Evolutionary conservation across 2,888 invertebrate genomes (phyloP).

Genomic region (Drosophila cognata): DNA sequence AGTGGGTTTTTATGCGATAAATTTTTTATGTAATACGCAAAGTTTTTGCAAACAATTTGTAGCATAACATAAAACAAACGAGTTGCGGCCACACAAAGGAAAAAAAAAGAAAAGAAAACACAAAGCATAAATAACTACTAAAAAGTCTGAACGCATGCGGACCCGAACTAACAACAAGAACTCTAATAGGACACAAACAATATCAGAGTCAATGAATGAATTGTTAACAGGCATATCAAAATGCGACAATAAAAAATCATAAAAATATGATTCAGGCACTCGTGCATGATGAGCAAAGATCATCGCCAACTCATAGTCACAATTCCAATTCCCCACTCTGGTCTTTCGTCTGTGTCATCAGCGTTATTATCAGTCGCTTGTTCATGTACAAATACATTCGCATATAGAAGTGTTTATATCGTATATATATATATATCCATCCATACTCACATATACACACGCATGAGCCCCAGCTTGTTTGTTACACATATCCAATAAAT

Average conservation of each 20-base stretch:
- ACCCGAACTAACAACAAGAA: constrained; percentile 38
- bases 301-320: constrained; percentile 17
- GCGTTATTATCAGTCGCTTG: constrained; percentile 65
- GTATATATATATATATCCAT: constrained; percentile 1
- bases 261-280: constrained; percentile 67
- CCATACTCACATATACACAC: not conserved
- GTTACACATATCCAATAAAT: constrained; percentile 78
- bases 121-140: constrained; percentile 37
- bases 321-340: not conserved
- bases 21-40: constrained; percentile 56
- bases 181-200: constrained; percentile 29
- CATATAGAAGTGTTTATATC: not conserved
- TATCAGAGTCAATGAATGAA: constrained; percentile 52
- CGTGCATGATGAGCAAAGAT: constrained; percentile 59
- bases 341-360: constrained; percentile 49
- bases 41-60: constrained; percentile 55
- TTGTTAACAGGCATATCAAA: constrained; percentile 64
- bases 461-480: constrained; percentile 60
- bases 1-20: constrained; percentile 44
- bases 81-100: constrained; percentile 5
- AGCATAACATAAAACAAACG: constrained; percentile 57
- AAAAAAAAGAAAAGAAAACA: not conserved
- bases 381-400: constrained; percentile 14
- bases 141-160: constrained; percentile 43
- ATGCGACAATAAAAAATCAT: constrained; percentile 72